A percentile compares a stretch with the other conserved stretches of the same genome.
phyloP scores from a whole-genome alignment of 1,140 invertebrate species.

The Rhyzopertha dominica region DNA sequence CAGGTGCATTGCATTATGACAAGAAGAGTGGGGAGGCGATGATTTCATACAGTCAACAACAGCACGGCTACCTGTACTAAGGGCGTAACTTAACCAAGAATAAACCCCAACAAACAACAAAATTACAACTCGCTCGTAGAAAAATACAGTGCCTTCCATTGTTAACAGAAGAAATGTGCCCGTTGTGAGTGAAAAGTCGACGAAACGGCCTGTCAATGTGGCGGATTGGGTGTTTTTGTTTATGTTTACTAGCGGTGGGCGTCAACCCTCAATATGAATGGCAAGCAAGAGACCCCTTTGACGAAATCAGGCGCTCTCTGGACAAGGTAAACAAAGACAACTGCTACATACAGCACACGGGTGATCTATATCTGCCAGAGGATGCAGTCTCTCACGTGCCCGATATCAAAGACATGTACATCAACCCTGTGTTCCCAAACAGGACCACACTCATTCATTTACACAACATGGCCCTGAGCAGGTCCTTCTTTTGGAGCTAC shows the following conservation, averaged over 20 bases:
- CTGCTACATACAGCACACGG: conserved; percentile 80
- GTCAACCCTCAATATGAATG: conserved; percentile 82
- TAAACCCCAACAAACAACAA: too few relatives aligned
- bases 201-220: too few relatives aligned
- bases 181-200: too few relatives aligned
- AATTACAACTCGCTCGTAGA: too few relatives aligned
- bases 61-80: too few relatives aligned
- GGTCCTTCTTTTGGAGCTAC: conserved; percentile 95
- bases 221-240: too few relatives aligned
- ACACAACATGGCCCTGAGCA: conserved; percentile 91
- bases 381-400: conserved; percentile 87
- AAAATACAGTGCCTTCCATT: too few relatives aligned
- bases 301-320: conserved; percentile 77
- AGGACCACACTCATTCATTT: conserved; percentile 87
- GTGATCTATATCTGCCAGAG: conserved; percentile 76
- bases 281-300: conserved; percentile 82
- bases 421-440: conserved; percentile 93
- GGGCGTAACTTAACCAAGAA: too few relatives aligned
- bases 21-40: too few relatives aligned
- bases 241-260: conserved; percentile 47
- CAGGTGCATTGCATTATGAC: too few relatives aligned
- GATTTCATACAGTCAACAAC: too few relatives aligned
- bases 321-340: conserved; percentile 78
- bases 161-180: too few relatives aligned
- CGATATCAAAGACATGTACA: conserved; percentile 91